A percentile compares a stretch with the other conserved stretches of the same genome.
Evolutionary conservation across 1,140 invertebrate species (phyloP).

Genomic region (Neodiprion fabricii): DNA sequence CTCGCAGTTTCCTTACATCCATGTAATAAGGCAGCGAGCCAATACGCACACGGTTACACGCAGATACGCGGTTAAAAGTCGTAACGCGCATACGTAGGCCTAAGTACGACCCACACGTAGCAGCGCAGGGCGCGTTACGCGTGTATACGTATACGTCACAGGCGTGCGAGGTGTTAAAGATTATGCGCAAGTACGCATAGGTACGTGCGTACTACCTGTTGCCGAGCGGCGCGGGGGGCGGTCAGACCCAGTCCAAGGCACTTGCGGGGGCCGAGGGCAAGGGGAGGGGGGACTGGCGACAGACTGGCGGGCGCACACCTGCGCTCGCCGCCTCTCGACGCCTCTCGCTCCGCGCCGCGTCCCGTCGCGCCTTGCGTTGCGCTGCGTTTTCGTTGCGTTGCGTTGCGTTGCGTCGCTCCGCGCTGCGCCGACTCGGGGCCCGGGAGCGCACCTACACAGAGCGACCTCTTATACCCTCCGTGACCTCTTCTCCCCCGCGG

Average conservation of each 20-base stretch:
- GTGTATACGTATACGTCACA: background rate
- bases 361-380: background rate
- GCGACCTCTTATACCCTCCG: no score
- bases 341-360: slow-evolving; percentile 36
- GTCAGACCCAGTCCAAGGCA: slow-evolving; percentile 12
- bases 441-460: no score
- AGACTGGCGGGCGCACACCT: slow-evolving; percentile 61
- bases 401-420: no score
- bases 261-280: slow-evolving; percentile 19
- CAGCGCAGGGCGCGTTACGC: background rate
- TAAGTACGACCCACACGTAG: background rate
- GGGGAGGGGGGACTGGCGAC: slow-evolving; percentile 48
- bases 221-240: slow-evolving; percentile 22
- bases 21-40: no score
- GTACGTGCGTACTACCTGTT: slow-evolving; percentile 8
- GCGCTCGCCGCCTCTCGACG: slow-evolving; percentile 42
- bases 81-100: no score
- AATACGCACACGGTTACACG: no score
- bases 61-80: no score
- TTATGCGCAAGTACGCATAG: slow-evolving; percentile 4
- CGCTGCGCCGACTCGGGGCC: no score
- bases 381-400: no score
- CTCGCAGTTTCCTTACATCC: no score
- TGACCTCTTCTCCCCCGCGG: background rate
- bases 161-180: background rate